Evolutionary conservation across 2,888 invertebrate genomes (phyloP).

Genomic region (Leptarthrus brevirostris): DNA sequence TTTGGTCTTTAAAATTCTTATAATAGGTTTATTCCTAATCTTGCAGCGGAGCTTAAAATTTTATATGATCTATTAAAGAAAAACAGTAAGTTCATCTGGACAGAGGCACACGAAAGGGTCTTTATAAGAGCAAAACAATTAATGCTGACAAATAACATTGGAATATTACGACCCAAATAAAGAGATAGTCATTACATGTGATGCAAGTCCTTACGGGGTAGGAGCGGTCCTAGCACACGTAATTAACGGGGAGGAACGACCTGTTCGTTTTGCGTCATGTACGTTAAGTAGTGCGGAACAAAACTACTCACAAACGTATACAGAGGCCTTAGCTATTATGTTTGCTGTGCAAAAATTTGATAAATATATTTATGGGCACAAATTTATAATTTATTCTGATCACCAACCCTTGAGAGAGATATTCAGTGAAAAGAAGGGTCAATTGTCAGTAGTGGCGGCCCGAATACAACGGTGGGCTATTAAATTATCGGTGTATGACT

Average conservation of each 20-base stretch:
- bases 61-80: neutral
- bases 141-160: slow-evolving; percentile 36
- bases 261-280: slow-evolving; percentile 45
- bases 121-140: neutral
- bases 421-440: slow-evolving; percentile 50
- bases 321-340: slow-evolving; percentile 50
- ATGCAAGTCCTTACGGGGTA: slow-evolving; percentile 43
- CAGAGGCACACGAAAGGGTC: neutral
- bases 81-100: neutral
- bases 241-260: slow-evolving; percentile 34
- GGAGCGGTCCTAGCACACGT: slow-evolving; percentile 39
- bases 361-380: slow-evolving; percentile 61
- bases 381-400: slow-evolving; percentile 55
- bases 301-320: slow-evolving; percentile 49
- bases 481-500: slow-evolving; percentile 45
- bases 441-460: slow-evolving; percentile 44
- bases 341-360: slow-evolving; percentile 50
- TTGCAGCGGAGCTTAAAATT: neutral
- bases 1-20: neutral
- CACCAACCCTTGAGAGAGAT: slow-evolving; percentile 55
- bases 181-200: slow-evolving; percentile 26
- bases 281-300: slow-evolving; percentile 36
- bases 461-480: slow-evolving; percentile 50
- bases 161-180: slow-evolving; percentile 41
- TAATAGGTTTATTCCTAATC: neutral